phyloP scores from a whole-genome alignment of 1,140 invertebrate genomes.

The Habropoda laboriosa region DNA sequence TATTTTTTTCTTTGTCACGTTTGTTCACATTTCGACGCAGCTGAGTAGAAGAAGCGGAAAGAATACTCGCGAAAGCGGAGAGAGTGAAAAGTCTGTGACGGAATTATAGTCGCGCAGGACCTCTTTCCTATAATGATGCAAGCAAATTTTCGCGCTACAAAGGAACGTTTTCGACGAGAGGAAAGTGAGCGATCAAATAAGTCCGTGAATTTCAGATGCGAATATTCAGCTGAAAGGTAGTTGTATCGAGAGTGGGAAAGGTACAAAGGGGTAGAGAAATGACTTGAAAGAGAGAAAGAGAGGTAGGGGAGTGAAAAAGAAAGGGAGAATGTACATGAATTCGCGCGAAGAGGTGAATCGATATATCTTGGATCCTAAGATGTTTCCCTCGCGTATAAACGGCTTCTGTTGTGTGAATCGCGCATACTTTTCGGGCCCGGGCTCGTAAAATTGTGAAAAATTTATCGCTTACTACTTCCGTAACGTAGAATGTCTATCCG shows the following conservation, averaged over 20 bases:
- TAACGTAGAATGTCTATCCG: conserved; percentile 29
- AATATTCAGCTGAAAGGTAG: neutral
- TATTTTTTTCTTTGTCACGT: neutral
- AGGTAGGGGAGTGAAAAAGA: neutral
- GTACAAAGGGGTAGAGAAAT: neutral
- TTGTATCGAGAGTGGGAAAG: neutral
- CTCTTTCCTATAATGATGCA: neutral
- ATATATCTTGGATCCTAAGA: conserved; percentile 6
- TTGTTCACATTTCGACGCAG: neutral
- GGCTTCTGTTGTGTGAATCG: conserved; percentile 55
- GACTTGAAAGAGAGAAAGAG: neutral
- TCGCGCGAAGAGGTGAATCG: conserved; percentile 25
- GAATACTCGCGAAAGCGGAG: neutral
- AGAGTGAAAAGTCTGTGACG: neutral
- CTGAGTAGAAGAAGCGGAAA: too few relatives aligned
- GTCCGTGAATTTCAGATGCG: conserved; percentile 39
- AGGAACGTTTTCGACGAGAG: conserved; percentile 60
- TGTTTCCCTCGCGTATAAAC: conserved; percentile 46
- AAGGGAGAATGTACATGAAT: conserved; percentile 15
- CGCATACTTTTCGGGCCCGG: conserved; percentile 52
- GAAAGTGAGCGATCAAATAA: conserved; percentile 65
- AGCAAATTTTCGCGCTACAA: conserved; percentile 44
- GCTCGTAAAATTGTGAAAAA: conserved; percentile 69
- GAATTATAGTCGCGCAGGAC: neutral
- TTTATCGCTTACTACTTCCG: conserved; percentile 62